Percentiles rank a stretch among this genome's conserved stretches.
These are phyloP conservation scores for Nerophis ophidion DNA, from an alignment of 2,113 vertebrate species.

Conservation along the genomic window DNA sequence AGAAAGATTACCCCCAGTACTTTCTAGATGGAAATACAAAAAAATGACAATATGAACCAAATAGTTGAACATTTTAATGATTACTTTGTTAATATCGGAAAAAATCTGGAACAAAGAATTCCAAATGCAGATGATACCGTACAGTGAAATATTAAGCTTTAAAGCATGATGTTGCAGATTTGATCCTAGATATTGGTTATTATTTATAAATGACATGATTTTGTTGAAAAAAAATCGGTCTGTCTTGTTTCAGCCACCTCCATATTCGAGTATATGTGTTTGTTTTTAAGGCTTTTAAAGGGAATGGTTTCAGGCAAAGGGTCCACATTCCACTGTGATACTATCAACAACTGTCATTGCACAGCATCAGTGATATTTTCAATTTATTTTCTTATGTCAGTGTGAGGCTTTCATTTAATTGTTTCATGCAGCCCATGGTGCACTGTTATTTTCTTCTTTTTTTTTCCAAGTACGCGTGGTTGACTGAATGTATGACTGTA, in stretches of 20 bases:
- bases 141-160: no score
- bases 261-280: conserved; percentile 1
- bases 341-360: conserved; percentile 29
- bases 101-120: no score
- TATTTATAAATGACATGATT: conserved; percentile 24
- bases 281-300: conserved; percentile 16
- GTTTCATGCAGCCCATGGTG: conserved; percentile 16
- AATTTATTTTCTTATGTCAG: conserved; percentile 16
- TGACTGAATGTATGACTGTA: conserved; percentile 13
- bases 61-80: no score
- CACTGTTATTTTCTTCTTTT: conserved; percentile 9
- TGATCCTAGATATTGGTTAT: not conserved
- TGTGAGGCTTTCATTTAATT: conserved; percentile 23
- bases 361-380: conserved; percentile 27
- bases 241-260: conserved; percentile 19
- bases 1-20: no score
- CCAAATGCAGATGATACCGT: no score
- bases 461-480: conserved; percentile 16
- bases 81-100: no score
- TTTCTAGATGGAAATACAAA: no score
- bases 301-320: conserved; percentile 13
- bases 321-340: conserved; percentile 37
- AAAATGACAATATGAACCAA: no score
- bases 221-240: conserved; percentile 21
- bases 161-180: no score